Base-by-base conservation (phyloP, 2,113 vertebrate genomes). In the Vulpes ferrilata region DNA sequence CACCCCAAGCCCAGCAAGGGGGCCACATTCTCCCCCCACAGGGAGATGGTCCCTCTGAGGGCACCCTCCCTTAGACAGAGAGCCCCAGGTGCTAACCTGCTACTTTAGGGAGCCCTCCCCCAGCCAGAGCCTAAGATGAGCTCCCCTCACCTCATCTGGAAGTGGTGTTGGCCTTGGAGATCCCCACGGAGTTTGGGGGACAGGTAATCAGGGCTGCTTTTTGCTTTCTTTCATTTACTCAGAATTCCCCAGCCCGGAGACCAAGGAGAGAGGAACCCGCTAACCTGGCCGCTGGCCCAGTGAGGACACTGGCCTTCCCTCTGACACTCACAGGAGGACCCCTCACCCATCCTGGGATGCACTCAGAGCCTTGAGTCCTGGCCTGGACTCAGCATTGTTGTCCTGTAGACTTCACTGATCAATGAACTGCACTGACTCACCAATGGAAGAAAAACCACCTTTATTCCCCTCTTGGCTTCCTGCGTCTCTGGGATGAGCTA, bases 21-120 rank as follows among this genome's bases (percentile, higher is more conserved):
- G 22, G 53, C 23, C 51, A 7, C 1, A 3, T 32, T 71, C 11
- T 60, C 82, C 32, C 19, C 25, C 32, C 22, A 7, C 35, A 79
- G 7, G 12, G 3, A 27, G 25, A 25, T 5, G n/a, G 10, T 76
- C 38, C 67, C 10, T 71, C 10, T 13, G 8, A 48, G 11, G 53
- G 38, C 2, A 0, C 6, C 30, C 4, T 10, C 25, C 20, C 17
- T n/a, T 32, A 23, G 22, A 12, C 11, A 5, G 11, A 27, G 25
- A 17, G 2, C 8, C 30, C 87, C 19, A 1, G 4, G 22, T 65
- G 27, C 35, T 69, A 2, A 78, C 35, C 25, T 55, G 69, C n/a
- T 25, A 17, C 59, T 16, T n/a, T 19, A n/a, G 17, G 11, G 10
- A n/a, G 48, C 1, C 20, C 43, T 15, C 22, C 22, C 7, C 53